These are phyloP conservation scores for Sciurus niger DNA, from an alignment of 2,113 vertebrate genomes.

Conservation along the genomic window DNA sequence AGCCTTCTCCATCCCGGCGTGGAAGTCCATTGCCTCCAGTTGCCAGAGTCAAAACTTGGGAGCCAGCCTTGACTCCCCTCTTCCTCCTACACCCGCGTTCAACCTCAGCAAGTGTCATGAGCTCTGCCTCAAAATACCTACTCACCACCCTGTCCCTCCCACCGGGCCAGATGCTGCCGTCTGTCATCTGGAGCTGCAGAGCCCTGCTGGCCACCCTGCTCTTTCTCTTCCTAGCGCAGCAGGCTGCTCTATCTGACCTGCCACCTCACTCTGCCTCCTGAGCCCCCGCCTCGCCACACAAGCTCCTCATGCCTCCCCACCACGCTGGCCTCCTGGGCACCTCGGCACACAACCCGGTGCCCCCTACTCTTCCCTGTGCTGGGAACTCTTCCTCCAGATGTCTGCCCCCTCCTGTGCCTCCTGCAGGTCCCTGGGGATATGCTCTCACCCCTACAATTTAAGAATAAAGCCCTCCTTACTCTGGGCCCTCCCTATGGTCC, in stretches of 20 bases:
- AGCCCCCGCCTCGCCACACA: neutral
- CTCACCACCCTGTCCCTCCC: neutral
- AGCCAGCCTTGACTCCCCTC: neutral
- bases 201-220: rapidly evolving
- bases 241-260: neutral
- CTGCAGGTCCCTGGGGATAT: neutral
- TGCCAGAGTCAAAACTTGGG: neutral
- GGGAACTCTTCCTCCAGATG: neutral
- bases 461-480: neutral
- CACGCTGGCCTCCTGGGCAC: neutral
- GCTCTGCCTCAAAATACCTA: neutral
- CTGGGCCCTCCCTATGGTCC: neutral
- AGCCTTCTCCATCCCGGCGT: neutral
- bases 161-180: rapidly evolving
- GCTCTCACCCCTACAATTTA: neutral
- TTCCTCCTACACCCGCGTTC: neutral
- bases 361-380: neutral
- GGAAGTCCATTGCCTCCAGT: neutral
- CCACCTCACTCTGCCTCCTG: neutral
- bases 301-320: neutral
- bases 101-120: neutral
- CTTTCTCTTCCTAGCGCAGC: neutral
- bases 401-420: neutral
- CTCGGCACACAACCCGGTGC: neutral
- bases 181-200: neutral